These are phyloP conservation scores for Mastigias papua DNA, from an alignment of 30 jellyfish, hydroid and myxozoan species.

Conservation along the genomic window DNA sequence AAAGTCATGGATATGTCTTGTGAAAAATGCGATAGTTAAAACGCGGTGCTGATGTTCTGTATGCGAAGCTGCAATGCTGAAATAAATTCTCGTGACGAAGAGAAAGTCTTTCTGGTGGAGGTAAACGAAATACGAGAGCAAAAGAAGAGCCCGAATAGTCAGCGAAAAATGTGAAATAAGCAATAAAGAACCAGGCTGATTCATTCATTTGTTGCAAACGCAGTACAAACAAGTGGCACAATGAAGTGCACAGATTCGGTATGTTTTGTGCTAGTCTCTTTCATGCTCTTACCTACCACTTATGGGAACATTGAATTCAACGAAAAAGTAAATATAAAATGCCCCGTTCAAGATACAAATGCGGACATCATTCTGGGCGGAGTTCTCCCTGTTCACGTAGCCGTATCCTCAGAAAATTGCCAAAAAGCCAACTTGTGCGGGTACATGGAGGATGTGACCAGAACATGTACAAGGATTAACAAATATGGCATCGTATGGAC, in stretches of 20 bases:
- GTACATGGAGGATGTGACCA: constrained; percentile 17
- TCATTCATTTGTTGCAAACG: background rate
- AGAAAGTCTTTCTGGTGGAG: too few species aligned
- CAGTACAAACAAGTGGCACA: background rate
- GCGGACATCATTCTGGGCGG: constrained; percentile 75
- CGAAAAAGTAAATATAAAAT: constrained; percentile 13
- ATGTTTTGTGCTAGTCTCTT: background rate
- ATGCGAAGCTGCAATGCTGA: too few species aligned
- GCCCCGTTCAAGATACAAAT: constrained; percentile 61
- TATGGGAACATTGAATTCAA: constrained; percentile 14
- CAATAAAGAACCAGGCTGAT: background rate
- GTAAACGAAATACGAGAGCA: too few species aligned
- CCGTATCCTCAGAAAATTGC: constrained; percentile 61
- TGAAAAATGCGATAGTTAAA: too few species aligned
- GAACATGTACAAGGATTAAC: constrained; percentile 55
- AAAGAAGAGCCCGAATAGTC: too few species aligned
- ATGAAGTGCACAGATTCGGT: background rate
- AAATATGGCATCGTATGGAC: constrained; percentile 73
- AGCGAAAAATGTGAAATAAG: background rate
- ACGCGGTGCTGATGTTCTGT: too few species aligned
- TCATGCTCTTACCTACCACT: background rate
- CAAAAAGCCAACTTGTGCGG: constrained; percentile 26
- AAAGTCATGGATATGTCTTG: too few species aligned
- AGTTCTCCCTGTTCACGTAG: constrained; percentile 76
- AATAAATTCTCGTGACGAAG: too few species aligned